Percentiles rank a stretch among this genome's conserved stretches.
Conservation (phyloP, 2,888 invertebrate genomes). For the Platycheirus rosarum region DNA sequence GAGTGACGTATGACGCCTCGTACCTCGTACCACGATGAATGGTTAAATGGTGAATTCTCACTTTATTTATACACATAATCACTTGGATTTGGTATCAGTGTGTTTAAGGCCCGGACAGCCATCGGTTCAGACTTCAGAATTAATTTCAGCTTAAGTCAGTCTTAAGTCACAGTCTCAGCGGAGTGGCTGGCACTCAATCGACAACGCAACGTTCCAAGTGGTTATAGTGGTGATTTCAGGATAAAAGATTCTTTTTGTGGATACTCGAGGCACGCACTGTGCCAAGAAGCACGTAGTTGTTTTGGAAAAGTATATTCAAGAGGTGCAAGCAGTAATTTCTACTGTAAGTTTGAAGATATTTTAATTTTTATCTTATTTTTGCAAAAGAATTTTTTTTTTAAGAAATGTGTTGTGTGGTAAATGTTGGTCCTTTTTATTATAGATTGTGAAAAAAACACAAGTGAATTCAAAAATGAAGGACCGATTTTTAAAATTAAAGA, state of each 20-base stretch:
- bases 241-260: neutral
- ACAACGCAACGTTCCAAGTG: slow-evolving; percentile 21
- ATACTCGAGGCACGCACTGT: neutral
- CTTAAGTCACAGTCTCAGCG: slow-evolving; percentile 46
- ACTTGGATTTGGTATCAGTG: slow-evolving; percentile 63
- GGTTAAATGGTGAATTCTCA: slow-evolving; percentile 46
- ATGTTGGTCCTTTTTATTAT: no score
- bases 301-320: neutral
- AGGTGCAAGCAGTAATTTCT: slow-evolving; percentile 30
- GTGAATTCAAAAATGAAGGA: no score
- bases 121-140: slow-evolving; percentile 63
- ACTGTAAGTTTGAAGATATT: slow-evolving; percentile 24
- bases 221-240: slow-evolving; percentile 19
- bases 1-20: slow-evolving; percentile 59
- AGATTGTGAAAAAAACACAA: no score
- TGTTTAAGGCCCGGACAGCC: slow-evolving; percentile 56
- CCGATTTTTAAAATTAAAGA: no score
- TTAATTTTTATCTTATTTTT: neutral
- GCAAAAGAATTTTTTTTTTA: no score
- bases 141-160: slow-evolving; percentile 45
- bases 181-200: slow-evolving; percentile 50
- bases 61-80: slow-evolving; percentile 68
- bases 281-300: slow-evolving; percentile 15
- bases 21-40: neutral
- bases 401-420: no score